Conservation (phyloP, 2,797 vertebrate species). For the Peromyscus melanophrys region DNA sequence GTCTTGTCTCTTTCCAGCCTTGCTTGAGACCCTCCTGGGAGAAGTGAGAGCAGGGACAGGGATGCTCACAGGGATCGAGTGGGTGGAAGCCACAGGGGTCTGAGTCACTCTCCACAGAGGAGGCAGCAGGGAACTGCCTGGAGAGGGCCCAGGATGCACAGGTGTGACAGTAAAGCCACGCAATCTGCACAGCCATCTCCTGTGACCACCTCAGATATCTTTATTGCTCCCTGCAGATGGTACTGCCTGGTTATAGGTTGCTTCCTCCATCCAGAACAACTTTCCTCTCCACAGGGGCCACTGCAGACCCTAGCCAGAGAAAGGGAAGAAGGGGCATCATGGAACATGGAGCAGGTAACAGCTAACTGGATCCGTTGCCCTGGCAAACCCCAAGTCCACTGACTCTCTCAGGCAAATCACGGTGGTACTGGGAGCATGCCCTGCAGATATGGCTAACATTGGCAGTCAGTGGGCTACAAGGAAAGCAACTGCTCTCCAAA, state of each 20-base stretch:
- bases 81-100: neutral
- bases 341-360: neutral
- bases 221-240: neutral
- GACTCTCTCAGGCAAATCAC: neutral
- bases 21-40: neutral
- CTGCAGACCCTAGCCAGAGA: neutral
- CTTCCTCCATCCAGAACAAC: neutral
- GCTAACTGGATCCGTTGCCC: rapidly evolving
- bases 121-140: neutral
- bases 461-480: neutral
- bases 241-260: neutral
- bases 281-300: neutral
- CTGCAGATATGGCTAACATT: neutral
- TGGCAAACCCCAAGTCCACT: neutral
- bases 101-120: neutral
- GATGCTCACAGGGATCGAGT: rapidly evolving
- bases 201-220: rapidly evolving
- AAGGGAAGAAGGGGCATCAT: rapidly evolving
- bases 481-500: rapidly evolving
- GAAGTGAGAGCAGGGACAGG: neutral
- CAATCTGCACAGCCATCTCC: neutral
- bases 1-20: neutral
- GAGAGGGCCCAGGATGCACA: neutral
- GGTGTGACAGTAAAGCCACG: rapidly evolving
- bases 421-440: neutral